These are phyloP conservation scores for Dynastes hyllus DNA, from an alignment of 2,888 invertebrate species.

Conservation along the genomic window DNA sequence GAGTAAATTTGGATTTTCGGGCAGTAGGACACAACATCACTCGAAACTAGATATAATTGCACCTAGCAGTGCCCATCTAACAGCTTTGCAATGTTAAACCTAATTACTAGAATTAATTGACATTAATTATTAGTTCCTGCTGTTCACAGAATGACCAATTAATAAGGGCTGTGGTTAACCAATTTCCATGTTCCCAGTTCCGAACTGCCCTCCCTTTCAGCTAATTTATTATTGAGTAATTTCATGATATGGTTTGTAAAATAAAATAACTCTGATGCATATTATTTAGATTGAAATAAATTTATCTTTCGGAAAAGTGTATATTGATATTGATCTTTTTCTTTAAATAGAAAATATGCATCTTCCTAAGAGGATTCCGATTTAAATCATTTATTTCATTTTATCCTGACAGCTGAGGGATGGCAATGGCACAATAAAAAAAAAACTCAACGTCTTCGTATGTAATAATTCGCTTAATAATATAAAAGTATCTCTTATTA, in stretches of 20 bases:
- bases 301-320: neutral
- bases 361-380: neutral
- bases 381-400: too few species aligned
- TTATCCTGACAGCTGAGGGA: too few species aligned
- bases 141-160: slow-evolving; percentile 65
- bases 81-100: slow-evolving; percentile 67
- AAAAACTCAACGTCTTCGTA: too few species aligned
- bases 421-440: too few species aligned
- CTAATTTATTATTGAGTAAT: slow-evolving; percentile 53
- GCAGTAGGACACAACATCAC: slow-evolving; percentile 61
- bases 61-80: slow-evolving; percentile 64
- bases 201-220: slow-evolving; percentile 16
- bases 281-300: too few species aligned
- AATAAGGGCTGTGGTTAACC: slow-evolving; percentile 64
- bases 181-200: slow-evolving; percentile 55
- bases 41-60: slow-evolving; percentile 62
- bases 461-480: too few species aligned
- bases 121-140: slow-evolving; percentile 68
- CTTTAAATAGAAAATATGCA: neutral
- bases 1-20: slow-evolving; percentile 51
- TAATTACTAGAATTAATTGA: slow-evolving; percentile 70
- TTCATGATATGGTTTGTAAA: slow-evolving; percentile 55
- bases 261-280: too few species aligned
- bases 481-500: too few species aligned
- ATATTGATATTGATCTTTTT: slow-evolving; percentile 1